Base-by-base conservation (phyloP, 1,140 invertebrate species). In the Conus betulinus region DNA sequence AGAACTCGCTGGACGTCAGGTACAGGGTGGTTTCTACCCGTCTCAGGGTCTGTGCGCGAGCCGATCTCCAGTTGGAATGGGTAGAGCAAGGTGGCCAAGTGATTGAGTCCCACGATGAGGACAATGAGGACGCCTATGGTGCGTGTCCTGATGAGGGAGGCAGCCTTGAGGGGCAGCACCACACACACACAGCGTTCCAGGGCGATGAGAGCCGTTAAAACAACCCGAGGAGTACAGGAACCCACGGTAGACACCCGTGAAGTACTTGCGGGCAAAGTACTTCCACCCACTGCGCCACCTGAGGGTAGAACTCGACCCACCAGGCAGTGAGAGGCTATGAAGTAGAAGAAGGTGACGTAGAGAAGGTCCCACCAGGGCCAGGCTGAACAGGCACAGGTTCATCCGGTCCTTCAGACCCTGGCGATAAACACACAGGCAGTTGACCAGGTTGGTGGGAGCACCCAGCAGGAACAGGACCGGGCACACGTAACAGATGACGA, bases 381-480 rank as follows among this genome's bases (percentile, higher is more conserved):
- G 83, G 83, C 83, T 27, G 83, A 84, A 84, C 57, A 84, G 83
- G 57, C 83, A 84, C 5, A 84, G 57, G 83, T 84, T 84, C 55
- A 84, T 84, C 10, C 83, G 83, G 57, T 84, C 83, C 25, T 25
- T 20, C 10, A 84, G 83, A 15, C 83, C 83, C 63, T 84, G 83
- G 11, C 53, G 53, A 10, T 17, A 57, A 84, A 84, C 55, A 84
- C 83, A n/a, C 6, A 27, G n/a, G 57, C 83, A 84, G 83, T 67
- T 84, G 53, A 84, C 17, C 5, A 63, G 4, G n/a, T 84, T 84
- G 23, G 20, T 67, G 51, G 83, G 57, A 17, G n/a, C 83, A 5
- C 83, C 83, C 10, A 84, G 20, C 6, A 27, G 57, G 23, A 84
- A 67, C 23, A 84, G 17, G 5, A 63, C 7, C 27, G 23, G 20